Percentiles rank a stretch among this genome's conserved stretches.
phyloP scores from a whole-genome alignment of 2,113 vertebrate species.

The Promerops cafer region DNA sequence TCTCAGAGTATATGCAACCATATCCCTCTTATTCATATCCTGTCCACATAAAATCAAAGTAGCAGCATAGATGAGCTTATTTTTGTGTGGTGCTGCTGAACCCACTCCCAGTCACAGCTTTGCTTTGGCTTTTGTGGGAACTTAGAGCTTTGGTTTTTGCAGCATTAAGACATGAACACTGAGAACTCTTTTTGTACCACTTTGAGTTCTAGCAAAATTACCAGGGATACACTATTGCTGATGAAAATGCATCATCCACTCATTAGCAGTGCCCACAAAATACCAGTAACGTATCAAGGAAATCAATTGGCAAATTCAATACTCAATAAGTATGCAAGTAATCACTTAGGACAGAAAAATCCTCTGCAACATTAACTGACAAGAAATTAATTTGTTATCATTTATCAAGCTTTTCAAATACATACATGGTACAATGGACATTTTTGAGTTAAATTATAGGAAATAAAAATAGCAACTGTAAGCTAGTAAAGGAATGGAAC shows the following conservation, averaged over 20 bases:
- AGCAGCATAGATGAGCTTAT: not conserved
- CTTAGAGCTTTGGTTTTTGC: not conserved
- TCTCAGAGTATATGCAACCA: not conserved
- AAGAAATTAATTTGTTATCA: not conserved
- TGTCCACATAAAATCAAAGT: not conserved
- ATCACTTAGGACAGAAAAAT: not conserved
- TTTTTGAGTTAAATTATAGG: not conserved
- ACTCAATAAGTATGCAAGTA: not conserved
- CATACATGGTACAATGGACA: not conserved
- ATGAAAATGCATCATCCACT: not conserved
- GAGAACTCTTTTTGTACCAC: not conserved
- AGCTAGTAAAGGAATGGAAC: slow-evolving; percentile 26
- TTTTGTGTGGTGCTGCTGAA: not conserved
- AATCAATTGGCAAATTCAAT: not conserved
- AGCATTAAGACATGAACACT: not conserved
- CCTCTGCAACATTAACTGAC: not conserved
- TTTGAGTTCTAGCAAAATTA: not conserved
- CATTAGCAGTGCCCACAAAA: not conserved
- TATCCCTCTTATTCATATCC: not conserved
- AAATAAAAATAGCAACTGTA: not conserved
- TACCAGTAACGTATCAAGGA: not conserved
- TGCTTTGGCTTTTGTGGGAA: not conserved
- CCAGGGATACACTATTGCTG: not conserved
- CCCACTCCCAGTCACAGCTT: not conserved
- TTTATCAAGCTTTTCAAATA: slow-evolving; percentile 28